A percentile compares a stretch with the other conserved stretches of the same genome.
phyloP scores from a whole-genome alignment of 2,797 vertebrate genomes.

The Gallinago stenura region DNA sequence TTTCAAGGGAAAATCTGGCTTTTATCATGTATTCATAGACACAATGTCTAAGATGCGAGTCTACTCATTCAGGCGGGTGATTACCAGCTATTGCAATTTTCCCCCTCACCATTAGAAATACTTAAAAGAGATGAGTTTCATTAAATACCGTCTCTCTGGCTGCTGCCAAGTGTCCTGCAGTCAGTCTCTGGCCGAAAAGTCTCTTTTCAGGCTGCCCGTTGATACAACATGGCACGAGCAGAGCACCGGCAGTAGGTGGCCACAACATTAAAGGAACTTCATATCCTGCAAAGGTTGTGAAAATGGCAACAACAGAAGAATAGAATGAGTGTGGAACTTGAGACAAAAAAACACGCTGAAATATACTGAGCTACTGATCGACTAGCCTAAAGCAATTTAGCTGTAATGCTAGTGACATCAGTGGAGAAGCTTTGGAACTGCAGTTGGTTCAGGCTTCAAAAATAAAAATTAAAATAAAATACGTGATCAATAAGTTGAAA shows the following conservation, averaged over 20 bases:
- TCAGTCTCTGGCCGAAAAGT: neutral
- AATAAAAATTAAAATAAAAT: neutral
- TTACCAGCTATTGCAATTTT: neutral
- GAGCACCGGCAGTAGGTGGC: neutral
- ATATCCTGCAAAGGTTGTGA: neutral
- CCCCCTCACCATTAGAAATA: neutral
- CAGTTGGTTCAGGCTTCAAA: neutral
- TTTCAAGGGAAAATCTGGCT: neutral
- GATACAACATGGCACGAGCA: neutral
- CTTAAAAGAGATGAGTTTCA: neutral
- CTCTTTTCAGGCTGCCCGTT: neutral
- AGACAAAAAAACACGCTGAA: neutral
- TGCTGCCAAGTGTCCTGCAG: slow-evolving; percentile 7
- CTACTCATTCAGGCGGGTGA: slow-evolving; percentile 28
- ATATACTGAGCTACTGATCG: neutral
- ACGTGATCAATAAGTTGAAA: neutral
- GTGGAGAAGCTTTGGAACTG: slow-evolving; percentile 10
- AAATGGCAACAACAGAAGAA: neutral
- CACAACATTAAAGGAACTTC: neutral
- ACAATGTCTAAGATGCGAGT: neutral
- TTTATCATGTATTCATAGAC: slow-evolving; percentile 3
- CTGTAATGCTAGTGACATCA: slow-evolving; percentile 15
- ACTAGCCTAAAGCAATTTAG: neutral
- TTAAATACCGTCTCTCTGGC: neutral
- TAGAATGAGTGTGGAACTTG: neutral